Evolutionary conservation across 2,797 vertebrate species (phyloP).

Genomic region (Gymnocypris eckloni): DNA sequence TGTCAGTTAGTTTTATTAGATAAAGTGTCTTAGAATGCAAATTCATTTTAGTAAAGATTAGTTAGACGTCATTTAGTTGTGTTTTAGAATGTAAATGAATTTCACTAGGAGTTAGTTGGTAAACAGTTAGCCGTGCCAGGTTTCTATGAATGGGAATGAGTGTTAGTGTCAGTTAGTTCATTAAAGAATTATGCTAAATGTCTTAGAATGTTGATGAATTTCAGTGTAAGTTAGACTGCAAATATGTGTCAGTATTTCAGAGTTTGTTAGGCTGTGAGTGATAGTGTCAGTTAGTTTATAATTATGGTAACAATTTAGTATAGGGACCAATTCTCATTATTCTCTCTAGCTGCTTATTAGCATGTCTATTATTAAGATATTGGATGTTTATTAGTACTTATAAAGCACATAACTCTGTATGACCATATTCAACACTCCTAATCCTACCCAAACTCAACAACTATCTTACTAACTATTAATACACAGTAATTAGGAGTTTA

Average conservation of each 20-base stretch:
- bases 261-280: too few species aligned
- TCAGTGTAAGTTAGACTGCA: not conserved
- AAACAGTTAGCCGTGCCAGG: not conserved
- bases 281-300: too few species aligned
- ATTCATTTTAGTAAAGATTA: not conserved
- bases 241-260: not conserved
- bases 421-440: too few species aligned
- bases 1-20: not conserved
- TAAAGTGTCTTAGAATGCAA: not conserved
- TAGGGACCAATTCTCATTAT: too few species aligned
- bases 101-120: not conserved
- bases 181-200: not conserved
- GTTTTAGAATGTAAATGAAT: not conserved
- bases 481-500: too few species aligned
- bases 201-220: not conserved
- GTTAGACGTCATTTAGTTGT: not conserved
- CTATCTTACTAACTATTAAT: too few species aligned
- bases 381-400: too few species aligned
- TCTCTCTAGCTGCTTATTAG: too few species aligned
- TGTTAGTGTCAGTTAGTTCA: not conserved
- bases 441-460: too few species aligned
- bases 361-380: too few species aligned
- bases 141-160: not conserved
- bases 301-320: too few species aligned
- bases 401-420: too few species aligned